phyloP scores from a whole-genome alignment of 2,797 vertebrate genomes.

The Mastacembelus armatus region DNA sequence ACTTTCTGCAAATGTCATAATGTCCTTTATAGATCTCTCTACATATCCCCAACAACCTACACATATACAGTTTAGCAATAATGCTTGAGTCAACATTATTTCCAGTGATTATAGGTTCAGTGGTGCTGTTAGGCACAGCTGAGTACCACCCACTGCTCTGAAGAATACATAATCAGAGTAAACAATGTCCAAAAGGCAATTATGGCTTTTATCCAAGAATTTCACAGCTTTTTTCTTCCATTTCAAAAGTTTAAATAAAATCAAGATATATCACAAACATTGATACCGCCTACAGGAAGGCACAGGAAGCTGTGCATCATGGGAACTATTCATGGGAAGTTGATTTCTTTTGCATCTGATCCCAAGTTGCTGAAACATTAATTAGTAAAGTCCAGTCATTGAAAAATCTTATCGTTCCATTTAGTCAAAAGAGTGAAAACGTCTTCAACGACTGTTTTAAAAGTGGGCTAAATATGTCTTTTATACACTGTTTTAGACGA shows the following conservation, averaged over 20 bases:
- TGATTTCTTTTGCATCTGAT: slow-evolving; percentile 30
- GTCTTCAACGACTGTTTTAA: no score
- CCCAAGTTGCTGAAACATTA: slow-evolving; percentile 1
- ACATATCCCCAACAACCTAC: slow-evolving; percentile 38
- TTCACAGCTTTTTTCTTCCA: not conserved
- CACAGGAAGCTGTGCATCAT: slow-evolving; percentile 10
- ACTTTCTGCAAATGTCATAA: slow-evolving; percentile 54
- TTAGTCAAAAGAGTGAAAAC: no score
- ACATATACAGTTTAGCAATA: slow-evolving; percentile 43
- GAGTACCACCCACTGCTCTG: slow-evolving; percentile 46
- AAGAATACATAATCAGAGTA: slow-evolving; percentile 67
- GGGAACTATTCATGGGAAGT: slow-evolving; percentile 12
- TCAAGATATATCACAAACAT: slow-evolving; percentile 1
- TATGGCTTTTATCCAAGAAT: slow-evolving; percentile 29
- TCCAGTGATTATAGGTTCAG: slow-evolving; percentile 55
- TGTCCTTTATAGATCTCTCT: slow-evolving; percentile 50
- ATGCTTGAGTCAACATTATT: slow-evolving; percentile 53
- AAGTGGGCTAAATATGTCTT: not conserved
- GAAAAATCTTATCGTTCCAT: no score
- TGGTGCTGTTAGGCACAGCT: slow-evolving; percentile 45
- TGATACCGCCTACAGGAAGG: not conserved
- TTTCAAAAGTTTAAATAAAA: slow-evolving; percentile 37
- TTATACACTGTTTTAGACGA: not conserved
- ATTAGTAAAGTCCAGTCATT: slow-evolving; percentile 27
- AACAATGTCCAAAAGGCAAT: slow-evolving; percentile 63